A percentile compares a stretch with the other conserved stretches of the same genome.
phyloP scores from a whole-genome alignment of 1,140 invertebrate species.

The Frieseomelitta varia region DNA sequence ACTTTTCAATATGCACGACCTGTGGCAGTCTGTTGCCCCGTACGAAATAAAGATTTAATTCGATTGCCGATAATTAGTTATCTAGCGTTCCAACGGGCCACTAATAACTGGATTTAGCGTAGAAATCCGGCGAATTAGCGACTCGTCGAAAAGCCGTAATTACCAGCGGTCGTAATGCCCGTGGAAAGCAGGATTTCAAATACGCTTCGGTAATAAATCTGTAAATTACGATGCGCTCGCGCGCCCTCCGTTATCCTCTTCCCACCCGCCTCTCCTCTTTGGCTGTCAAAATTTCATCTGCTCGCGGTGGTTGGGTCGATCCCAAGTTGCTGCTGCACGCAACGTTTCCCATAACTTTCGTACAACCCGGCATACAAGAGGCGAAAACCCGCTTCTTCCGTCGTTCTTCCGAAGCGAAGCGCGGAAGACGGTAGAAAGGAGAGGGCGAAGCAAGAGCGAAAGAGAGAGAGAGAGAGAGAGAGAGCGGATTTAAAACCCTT shows the following conservation, averaged over 20 bases:
- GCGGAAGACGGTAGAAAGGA: not conserved
- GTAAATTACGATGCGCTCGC: constrained; percentile 21
- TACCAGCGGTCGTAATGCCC: constrained; percentile 26
- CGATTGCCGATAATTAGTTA: constrained; percentile 49
- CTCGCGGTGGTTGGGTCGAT: not conserved
- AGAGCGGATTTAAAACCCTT: constrained; percentile 29
- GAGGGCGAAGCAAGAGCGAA: not conserved
- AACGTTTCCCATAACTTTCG: constrained; percentile 21
- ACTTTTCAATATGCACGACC: constrained; percentile 42
- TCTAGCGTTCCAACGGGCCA: constrained; percentile 11
- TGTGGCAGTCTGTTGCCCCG: not conserved
- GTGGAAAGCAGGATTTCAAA: constrained; percentile 47
- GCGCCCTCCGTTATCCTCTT: not conserved
- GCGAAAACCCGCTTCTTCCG: not conserved
- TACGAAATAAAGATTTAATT: constrained; percentile 45
- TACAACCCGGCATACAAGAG: not conserved
- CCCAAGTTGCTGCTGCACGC: not conserved
- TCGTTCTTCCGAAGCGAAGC: not conserved
- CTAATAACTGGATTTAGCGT: constrained; percentile 47
- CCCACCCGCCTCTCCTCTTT: not conserved
- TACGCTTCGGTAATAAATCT: constrained; percentile 30
- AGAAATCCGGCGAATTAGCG: constrained; percentile 42
- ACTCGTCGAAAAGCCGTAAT: constrained; percentile 45
- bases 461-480: not conserved
- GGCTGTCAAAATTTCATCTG: constrained; percentile 21